A percentile compares a stretch with the other conserved stretches of the same genome.
phyloP scores from a whole-genome alignment of 2,113 vertebrate genomes.

The Oryzias melastigma region DNA sequence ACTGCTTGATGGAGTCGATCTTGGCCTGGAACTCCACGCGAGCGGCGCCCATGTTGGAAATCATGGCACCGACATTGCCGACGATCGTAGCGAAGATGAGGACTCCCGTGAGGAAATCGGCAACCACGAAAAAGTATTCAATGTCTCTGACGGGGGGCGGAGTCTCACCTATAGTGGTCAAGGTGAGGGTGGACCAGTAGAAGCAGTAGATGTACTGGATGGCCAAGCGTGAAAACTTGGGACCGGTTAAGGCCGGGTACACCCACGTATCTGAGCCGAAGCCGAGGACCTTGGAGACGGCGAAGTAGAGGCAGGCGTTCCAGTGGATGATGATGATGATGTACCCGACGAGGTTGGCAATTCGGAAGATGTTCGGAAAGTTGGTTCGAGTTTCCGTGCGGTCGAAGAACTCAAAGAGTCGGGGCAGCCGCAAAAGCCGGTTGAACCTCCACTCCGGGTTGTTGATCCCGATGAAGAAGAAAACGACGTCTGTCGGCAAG shows the following conservation, averaged over 20 bases:
- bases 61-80: conserved; percentile 73
- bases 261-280: conserved; percentile 90
- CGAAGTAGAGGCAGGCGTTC: conserved; percentile 90
- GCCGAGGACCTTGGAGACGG: conserved; percentile 86
- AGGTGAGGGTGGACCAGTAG: conserved; percentile 71
- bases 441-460: conserved; percentile 90
- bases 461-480: conserved; percentile 81
- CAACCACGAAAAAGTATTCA: conserved; percentile 69
- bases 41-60: conserved; percentile 67
- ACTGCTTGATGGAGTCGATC: conserved; percentile 72
- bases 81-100: conserved; percentile 73
- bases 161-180: conserved; percentile 71
- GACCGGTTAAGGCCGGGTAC: conserved; percentile 78
- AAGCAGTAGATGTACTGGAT: conserved; percentile 70
- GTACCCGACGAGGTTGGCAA: conserved; percentile 88
- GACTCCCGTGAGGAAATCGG: conserved; percentile 69
- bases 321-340: conserved; percentile 93
- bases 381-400: conserved; percentile 91
- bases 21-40: conserved; percentile 71
- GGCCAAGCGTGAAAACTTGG: conserved; percentile 73
- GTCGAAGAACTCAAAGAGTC: conserved; percentile 92
- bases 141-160: conserved; percentile 65
- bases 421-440: conserved; percentile 80
- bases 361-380: conserved; percentile 90
- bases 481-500: conserved; percentile 86